phyloP scores from a whole-genome alignment of 2,113 vertebrate genomes.

The Tupaia chinensis region DNA sequence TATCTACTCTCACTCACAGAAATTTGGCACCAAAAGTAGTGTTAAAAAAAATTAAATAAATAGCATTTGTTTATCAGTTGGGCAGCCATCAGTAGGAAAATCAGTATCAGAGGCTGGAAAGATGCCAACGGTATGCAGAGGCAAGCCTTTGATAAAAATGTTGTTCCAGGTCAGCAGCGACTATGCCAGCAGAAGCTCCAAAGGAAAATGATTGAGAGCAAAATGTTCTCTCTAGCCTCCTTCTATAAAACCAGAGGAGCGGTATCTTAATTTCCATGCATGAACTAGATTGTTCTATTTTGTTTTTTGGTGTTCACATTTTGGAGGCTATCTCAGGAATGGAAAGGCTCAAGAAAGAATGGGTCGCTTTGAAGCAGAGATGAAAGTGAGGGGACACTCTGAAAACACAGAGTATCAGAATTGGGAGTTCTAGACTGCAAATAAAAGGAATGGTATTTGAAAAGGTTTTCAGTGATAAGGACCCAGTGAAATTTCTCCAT shows the following conservation, averaged over 20 bases:
- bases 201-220: background rate
- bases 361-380: background rate
- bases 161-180: background rate
- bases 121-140: background rate
- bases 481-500: background rate
- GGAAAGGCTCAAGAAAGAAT: background rate
- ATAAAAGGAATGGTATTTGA: background rate
- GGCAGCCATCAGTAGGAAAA: background rate
- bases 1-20: background rate
- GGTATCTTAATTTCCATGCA: conserved; percentile 33
- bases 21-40: background rate
- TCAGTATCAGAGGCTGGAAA: background rate
- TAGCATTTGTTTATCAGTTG: background rate
- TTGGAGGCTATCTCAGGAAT: background rate
- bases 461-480: background rate
- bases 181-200: background rate
- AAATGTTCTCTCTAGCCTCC: conserved; percentile 59
- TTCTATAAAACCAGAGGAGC: conserved; percentile 53
- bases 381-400: background rate
- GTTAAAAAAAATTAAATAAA: background rate
- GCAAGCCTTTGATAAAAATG: background rate
- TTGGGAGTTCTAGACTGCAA: background rate
- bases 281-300: background rate
- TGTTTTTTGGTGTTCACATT: background rate
- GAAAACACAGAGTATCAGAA: background rate